Base-by-base conservation (phyloP, 2,797 vertebrate species). In the Rhyacichthys aspro region DNA sequence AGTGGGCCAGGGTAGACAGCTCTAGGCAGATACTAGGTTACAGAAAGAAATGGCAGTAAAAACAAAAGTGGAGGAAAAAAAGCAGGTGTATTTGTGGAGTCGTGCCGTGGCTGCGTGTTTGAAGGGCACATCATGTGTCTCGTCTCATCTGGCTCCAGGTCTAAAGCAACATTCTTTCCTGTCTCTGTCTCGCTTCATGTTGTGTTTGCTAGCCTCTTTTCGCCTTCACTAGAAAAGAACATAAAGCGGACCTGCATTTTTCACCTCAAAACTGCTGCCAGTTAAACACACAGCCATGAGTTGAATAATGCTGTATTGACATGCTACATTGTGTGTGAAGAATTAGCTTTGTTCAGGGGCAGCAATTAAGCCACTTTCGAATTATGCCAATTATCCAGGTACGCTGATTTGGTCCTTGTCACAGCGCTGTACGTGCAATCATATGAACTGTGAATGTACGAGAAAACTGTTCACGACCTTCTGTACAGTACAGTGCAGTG, bases 1-100 rank as follows among this genome's bases (percentile, higher is more conserved):
- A 74, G 64, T 46, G 58, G 70, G 76, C 59, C 67, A 60, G 78
- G 61, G 75, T 52, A 63, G 79, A 80, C 66, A 68, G 81, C 84
- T 77, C 67, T 45, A 69, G 72, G 83, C 69, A 63, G 49, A 59
- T 19, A 44, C 65, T 67, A 47, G 57, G 76, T 64, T 76, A 72
- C 68, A 65, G 50, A 82, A 55, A 76, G 62, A 79, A 73, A 68
- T 16, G 46, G 63, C 52, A 52, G 66, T 77, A 65, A 70, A 76
- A 77, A 79, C 60, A 80, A 74, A 50, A 70, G 38, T 39, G 42
- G 44, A 8, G 43, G 23, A 37, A 55, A 67, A 63, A 63, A 62
- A 52, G 64, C 74, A 74, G 65, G 79, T 81, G 72, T 81, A 67
- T 83, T 79, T 79, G 78, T 39, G 70, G 74, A 75, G 79, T 66